A percentile compares a stretch with the other conserved stretches of the same genome.
These are phyloP conservation scores for Sylvicola cinctus DNA, from an alignment of 2,888 invertebrate species.

Conservation along the genomic window DNA sequence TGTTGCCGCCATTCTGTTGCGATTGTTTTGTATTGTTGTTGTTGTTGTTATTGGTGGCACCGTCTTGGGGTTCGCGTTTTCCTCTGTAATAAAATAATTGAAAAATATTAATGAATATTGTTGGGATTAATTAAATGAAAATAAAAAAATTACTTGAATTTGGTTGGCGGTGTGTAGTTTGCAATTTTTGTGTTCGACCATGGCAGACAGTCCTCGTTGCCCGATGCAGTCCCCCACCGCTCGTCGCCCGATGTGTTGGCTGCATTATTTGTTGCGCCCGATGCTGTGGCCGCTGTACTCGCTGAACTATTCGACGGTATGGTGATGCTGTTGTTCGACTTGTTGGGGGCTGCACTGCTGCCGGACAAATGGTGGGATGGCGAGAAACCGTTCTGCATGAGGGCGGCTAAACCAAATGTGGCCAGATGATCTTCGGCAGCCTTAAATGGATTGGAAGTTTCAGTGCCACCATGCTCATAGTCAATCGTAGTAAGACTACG, in stretches of 20 bases:
- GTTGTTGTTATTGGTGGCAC: slow-evolving; percentile 9
- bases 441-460: slow-evolving; percentile 27
- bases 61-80: too few species aligned
- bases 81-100: background rate
- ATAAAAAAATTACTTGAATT: background rate
- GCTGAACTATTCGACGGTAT: slow-evolving; percentile 1
- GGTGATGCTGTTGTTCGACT: slow-evolving; percentile 9
- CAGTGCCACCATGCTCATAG: slow-evolving; percentile 19
- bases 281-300: background rate
- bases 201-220: slow-evolving; percentile 3
- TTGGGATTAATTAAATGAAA: too few species aligned
- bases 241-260: slow-evolving; percentile 2
- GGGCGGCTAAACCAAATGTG: slow-evolving; percentile 50
- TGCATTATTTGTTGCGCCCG: background rate
- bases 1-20: slow-evolving; percentile 11
- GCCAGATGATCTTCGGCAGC: slow-evolving; percentile 51
- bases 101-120: too few species aligned
- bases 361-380: too few species aligned
- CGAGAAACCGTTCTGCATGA: slow-evolving; percentile 50
- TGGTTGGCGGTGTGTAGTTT: background rate
- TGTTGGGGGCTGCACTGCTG: slow-evolving; percentile 14
- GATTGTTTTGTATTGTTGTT: slow-evolving; percentile 9
- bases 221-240: slow-evolving; percentile 1
- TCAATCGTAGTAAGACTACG: slow-evolving; percentile 25
- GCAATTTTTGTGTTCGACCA: slow-evolving; percentile 3